Percentiles rank a stretch among this genome's conserved stretches.
phyloP scores from a whole-genome alignment of 2,797 vertebrate species.

The Morus bassanus region DNA sequence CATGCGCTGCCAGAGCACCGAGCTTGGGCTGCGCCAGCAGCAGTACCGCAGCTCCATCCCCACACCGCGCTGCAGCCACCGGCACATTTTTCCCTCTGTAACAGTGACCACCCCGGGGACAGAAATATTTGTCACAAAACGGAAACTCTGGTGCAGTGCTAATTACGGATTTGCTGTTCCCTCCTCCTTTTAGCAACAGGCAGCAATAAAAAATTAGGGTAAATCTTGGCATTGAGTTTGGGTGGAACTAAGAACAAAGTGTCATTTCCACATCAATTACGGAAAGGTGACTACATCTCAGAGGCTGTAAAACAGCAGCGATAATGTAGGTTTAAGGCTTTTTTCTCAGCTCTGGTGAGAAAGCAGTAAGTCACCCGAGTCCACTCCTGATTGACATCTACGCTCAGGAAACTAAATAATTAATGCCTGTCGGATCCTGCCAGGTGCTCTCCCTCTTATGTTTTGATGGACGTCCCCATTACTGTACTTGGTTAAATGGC shows the following conservation, averaged over 20 bases:
- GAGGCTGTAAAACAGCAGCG: not conserved
- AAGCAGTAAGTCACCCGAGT: not conserved
- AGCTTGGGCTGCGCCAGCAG: not conserved
- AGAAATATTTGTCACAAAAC: not conserved
- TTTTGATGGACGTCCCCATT: not conserved
- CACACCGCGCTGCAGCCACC: not conserved
- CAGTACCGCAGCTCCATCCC: not conserved
- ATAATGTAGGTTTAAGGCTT: not conserved
- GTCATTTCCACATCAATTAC: not conserved
- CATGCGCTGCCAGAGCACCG: fast-evolving
- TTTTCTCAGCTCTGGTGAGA: not conserved
- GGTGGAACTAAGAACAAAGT: not conserved
- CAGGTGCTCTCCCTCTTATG: not conserved
- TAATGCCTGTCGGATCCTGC: not conserved
- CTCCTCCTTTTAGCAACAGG: not conserved
- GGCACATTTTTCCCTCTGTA: too few relatives aligned
- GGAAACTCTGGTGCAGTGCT: not conserved
- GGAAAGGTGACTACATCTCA: not conserved
- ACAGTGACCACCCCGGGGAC: not conserved
- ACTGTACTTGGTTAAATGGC: not conserved
- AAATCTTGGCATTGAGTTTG: not conserved
- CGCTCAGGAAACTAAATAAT: not conserved
- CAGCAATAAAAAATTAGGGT: not conserved
- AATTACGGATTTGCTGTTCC: not conserved
- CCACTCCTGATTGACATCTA: not conserved